phyloP scores from a whole-genome alignment of 2,888 invertebrate species.

The Troides oblongomaculatus region DNA sequence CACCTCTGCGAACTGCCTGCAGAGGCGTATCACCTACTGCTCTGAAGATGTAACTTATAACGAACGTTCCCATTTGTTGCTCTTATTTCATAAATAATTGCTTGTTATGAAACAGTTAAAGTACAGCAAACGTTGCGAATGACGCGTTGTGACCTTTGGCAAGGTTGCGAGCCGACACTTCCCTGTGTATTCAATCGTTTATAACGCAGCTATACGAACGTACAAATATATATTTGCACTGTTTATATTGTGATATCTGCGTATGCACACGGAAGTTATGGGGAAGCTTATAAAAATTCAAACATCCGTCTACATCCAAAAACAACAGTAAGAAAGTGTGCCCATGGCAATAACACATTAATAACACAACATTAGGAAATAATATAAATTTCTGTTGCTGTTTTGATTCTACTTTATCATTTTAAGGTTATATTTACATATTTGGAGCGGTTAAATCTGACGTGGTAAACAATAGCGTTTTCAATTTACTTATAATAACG shows the following conservation, averaged over 20 bases:
- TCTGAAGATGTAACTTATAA: not conserved
- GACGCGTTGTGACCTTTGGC: conserved; percentile 73
- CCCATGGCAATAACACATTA: not conserved
- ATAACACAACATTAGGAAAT: not conserved
- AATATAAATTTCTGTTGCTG: not conserved
- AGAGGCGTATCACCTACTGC: not conserved
- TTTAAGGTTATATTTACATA: too few species aligned
- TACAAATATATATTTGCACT: conserved; percentile 35
- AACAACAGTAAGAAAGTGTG: not conserved
- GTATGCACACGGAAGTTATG: conserved; percentile 18
- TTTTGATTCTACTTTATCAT: not conserved
- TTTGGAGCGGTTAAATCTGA: too few species aligned
- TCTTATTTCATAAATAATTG: conserved; percentile 35
- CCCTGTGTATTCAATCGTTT: conserved; percentile 72
- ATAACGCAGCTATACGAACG: conserved; percentile 55
- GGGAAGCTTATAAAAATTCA: conserved; percentile 14
- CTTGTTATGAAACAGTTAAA: conserved; percentile 68
- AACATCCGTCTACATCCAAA: not conserved
- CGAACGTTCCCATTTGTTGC: not conserved
- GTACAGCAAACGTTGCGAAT: conserved; percentile 64
- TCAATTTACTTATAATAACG: too few species aligned
- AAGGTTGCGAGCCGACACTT: conserved; percentile 72
- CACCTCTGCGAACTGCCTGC: too few species aligned
- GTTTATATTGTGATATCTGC: conserved; percentile 20
- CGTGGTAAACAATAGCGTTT: too few species aligned